Conservation (phyloP, 2,888 invertebrate species). For the Microplitis deprimator region DNA sequence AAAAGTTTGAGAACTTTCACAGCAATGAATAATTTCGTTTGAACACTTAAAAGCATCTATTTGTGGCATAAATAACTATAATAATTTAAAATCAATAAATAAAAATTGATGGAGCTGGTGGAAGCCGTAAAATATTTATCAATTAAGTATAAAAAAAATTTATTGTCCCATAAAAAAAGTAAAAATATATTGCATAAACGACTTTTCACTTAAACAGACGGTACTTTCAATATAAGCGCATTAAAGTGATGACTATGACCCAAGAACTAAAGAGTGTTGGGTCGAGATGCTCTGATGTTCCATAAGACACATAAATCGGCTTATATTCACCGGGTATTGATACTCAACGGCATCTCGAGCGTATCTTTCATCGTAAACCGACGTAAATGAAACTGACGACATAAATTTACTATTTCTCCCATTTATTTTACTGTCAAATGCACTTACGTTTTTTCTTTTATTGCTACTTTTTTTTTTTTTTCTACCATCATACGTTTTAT, state of each 20-base stretch:
- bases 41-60: no score
- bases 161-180: not conserved
- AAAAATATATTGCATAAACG: not conserved
- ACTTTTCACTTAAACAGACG: constrained; percentile 17
- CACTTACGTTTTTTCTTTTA: not conserved
- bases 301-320: constrained; percentile 21
- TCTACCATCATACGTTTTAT: not conserved
- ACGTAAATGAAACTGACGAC: constrained; percentile 6
- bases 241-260: constrained; percentile 4
- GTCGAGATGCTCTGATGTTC: constrained; percentile 1
- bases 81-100: no score
- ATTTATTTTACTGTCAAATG: not conserved
- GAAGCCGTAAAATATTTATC: not conserved
- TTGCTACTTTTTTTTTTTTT: constrained; percentile 3
- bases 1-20: no score
- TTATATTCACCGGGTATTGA: constrained; percentile 17
- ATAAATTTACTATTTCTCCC: not conserved
- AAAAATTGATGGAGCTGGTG: no score
- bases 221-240: constrained; percentile 17
- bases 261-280: not conserved
- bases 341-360: not conserved
- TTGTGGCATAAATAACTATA: no score
- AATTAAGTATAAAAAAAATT: not conserved
- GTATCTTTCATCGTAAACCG: constrained; percentile 1
- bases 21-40: no score